Conservation (phyloP, 2,113 vertebrate species). For the Probosciger aterrimus region DNA sequence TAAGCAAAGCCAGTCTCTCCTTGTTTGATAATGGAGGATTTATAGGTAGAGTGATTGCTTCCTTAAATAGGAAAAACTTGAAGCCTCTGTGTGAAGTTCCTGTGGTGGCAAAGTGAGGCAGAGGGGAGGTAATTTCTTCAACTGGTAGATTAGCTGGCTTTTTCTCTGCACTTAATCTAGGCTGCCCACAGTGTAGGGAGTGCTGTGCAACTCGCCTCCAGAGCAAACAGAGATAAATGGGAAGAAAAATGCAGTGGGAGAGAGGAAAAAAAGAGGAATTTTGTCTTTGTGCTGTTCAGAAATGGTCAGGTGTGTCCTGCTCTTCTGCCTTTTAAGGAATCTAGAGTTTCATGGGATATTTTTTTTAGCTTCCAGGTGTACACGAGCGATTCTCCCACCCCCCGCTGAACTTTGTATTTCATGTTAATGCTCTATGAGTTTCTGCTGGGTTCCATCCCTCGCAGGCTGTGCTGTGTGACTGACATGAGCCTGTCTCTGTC, state of each 20-base stretch:
- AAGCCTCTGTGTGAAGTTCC: neutral
- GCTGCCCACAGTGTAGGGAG: neutral
- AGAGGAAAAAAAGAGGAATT: neutral
- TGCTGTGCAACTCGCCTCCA: neutral
- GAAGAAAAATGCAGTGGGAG: neutral
- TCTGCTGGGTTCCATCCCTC: neutral
- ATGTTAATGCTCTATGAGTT: neutral
- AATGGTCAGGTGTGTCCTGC: neutral
- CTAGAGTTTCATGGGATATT: fast-evolving
- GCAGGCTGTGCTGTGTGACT: neutral
- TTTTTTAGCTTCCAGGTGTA: neutral
- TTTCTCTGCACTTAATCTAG: neutral
- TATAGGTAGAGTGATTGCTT: neutral
- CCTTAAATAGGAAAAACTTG: neutral
- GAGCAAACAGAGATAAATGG: neutral
- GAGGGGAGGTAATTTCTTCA: neutral
- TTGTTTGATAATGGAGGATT: neutral
- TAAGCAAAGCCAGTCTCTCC: neutral
- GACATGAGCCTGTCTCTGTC: neutral
- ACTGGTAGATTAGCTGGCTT: neutral
- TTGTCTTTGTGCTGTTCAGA: neutral
- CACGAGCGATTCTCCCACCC: neutral
- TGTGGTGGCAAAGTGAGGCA: neutral
- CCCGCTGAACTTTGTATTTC: neutral
- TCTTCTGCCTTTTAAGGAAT: neutral